Evolutionary conservation across 2,888 invertebrate species (phyloP).

Genomic region (Cyaniris semiargus): DNA sequence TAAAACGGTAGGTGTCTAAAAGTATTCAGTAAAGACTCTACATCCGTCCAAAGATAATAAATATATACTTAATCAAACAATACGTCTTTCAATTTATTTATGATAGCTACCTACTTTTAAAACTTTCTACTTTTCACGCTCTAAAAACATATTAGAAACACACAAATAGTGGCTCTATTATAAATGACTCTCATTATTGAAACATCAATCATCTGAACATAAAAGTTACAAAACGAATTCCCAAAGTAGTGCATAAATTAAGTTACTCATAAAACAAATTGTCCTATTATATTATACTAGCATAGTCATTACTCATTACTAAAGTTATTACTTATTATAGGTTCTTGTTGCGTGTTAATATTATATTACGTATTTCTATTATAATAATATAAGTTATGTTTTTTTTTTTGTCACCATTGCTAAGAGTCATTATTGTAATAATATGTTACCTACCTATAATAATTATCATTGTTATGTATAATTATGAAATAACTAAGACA

Average conservation of each 20-base stretch:
- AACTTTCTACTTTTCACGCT: slow-evolving; percentile 80
- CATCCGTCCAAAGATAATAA: not conserved
- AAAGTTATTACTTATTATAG: not conserved
- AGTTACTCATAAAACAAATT: not conserved
- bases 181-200: slow-evolving; percentile 51
- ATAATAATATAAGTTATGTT: too few relatives aligned
- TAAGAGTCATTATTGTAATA: too few relatives aligned
- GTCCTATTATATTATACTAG: not conserved
- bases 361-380: not conserved
- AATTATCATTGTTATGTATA: too few relatives aligned
- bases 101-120: slow-evolving; percentile 70
- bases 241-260: not conserved
- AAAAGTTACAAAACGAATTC: slow-evolving; percentile 23
- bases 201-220: slow-evolving; percentile 25
- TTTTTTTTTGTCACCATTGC: too few relatives aligned
- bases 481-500: too few relatives aligned
- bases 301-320: not conserved
- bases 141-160: slow-evolving; percentile 77
- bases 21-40: not conserved
- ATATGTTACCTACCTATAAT: too few relatives aligned
- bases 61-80: slow-evolving; percentile 48
- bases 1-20: not conserved
- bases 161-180: slow-evolving; percentile 67
- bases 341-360: not conserved
- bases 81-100: slow-evolving; percentile 62